Evolutionary conservation across 2,113 vertebrate genomes (phyloP).

Genomic region (Gallinago media): DNA sequence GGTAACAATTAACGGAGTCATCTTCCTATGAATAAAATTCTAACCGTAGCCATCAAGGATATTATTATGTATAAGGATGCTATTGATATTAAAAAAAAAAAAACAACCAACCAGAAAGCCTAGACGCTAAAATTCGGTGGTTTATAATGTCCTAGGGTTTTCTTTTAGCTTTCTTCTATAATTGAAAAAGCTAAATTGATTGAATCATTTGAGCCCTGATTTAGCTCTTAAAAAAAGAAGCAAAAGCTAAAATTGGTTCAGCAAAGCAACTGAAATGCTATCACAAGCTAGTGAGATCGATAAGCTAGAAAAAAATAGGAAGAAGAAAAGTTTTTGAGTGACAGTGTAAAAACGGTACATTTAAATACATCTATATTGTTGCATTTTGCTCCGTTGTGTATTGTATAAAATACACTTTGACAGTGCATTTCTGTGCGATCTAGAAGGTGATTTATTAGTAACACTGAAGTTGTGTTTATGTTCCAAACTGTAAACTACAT

Average conservation of each 20-base stretch:
- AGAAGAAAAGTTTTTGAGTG: constrained; percentile 78
- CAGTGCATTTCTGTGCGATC: constrained; percentile 43
- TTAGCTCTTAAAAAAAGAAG: constrained; percentile 81
- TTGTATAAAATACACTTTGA: constrained; percentile 49
- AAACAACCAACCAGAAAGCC: not conserved
- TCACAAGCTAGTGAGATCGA: constrained; percentile 79
- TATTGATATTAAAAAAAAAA: not conserved
- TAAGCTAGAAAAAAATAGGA: constrained; percentile 60
- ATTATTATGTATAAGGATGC: not conserved
- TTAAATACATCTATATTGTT: constrained; percentile 74
- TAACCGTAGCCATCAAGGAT: not conserved
- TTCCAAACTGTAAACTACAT: constrained; percentile 67
- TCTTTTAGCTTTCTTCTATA: constrained; percentile 75
- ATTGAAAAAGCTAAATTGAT: constrained; percentile 75
- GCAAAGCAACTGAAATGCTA: constrained; percentile 73
- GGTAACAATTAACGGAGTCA: not conserved
- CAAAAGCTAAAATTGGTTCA: constrained; percentile 79
- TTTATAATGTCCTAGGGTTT: constrained; percentile 50
- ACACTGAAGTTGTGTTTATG: constrained; percentile 69
- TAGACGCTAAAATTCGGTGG: constrained; percentile 21
- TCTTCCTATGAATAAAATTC: not conserved
- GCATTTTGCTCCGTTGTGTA: constrained; percentile 68
- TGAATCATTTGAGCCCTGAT: constrained; percentile 76
- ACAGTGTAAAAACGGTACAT: constrained; percentile 80
- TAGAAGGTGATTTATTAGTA: constrained; percentile 70